Percentiles rank a stretch among this genome's conserved stretches.
Conservation (phyloP, 2,888 invertebrate genomes). For the Azorinus chamasolen region DNA sequence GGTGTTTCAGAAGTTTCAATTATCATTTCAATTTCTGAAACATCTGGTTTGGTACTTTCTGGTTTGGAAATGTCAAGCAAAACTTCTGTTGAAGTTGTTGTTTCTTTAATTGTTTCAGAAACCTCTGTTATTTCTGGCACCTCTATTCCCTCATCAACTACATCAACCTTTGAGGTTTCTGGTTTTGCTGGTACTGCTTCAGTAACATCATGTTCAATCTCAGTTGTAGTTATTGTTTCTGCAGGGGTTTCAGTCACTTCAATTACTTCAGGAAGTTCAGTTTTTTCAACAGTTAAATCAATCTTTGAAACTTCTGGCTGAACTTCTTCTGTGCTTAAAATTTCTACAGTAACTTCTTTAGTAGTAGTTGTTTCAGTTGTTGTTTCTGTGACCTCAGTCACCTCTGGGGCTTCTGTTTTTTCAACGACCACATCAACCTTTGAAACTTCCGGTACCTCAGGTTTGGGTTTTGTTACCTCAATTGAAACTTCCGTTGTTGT, state of each 20-base stretch:
- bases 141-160: slow-evolving; percentile 40
- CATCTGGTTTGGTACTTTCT: too few relatives aligned
- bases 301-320: too few relatives aligned
- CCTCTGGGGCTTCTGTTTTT: too few relatives aligned
- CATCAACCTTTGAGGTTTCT: slow-evolving; percentile 49
- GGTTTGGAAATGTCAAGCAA: too few relatives aligned
- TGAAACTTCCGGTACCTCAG: background rate
- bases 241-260: slow-evolving; percentile 48
- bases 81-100: background rate
- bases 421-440: slow-evolving; percentile 28
- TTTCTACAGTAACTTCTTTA: too few relatives aligned
- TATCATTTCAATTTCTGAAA: background rate
- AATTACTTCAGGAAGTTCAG: slow-evolving; percentile 36
- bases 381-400: too few relatives aligned
- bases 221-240: slow-evolving; percentile 44
- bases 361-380: too few relatives aligned
- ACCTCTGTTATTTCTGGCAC: slow-evolving; percentile 39
- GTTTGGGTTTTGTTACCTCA: slow-evolving; percentile 27
- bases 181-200: slow-evolving; percentile 52
- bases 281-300: slow-evolving; percentile 1
- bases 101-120: slow-evolving; percentile 34
- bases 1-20: slow-evolving; percentile 43
- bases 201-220: slow-evolving; percentile 50
- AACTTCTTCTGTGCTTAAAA: too few relatives aligned
- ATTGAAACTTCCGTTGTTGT: slow-evolving; percentile 10